Conservation (phyloP, 2,113 vertebrate genomes). For the Zeus faber region DNA sequence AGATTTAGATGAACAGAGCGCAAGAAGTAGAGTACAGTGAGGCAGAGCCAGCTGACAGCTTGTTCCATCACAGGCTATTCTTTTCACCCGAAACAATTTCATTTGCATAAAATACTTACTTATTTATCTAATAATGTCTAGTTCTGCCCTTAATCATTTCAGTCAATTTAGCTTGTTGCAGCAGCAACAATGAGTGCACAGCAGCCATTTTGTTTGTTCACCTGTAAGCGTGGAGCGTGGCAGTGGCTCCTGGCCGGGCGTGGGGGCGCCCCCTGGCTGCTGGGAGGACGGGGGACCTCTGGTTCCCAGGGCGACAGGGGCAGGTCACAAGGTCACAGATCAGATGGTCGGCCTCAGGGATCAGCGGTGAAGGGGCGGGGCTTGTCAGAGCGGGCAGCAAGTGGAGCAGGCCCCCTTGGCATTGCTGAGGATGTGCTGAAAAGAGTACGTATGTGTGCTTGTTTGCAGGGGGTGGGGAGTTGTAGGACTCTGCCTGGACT, state of each 20-base stretch:
- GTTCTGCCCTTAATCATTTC: too few species aligned
- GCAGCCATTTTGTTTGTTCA: conserved; percentile 21
- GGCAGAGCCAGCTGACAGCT: too few species aligned
- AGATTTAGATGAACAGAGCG: too few species aligned
- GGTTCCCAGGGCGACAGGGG: conserved; percentile 85
- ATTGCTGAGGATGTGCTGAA: conserved; percentile 85
- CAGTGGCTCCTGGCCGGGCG: conserved; percentile 76
- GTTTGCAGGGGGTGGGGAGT: conserved; percentile 54
- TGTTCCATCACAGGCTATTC: too few species aligned
- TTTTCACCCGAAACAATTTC: too few species aligned
- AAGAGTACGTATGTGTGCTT: background rate
- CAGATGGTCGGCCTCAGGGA: conserved; percentile 87
- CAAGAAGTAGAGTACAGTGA: too few species aligned
- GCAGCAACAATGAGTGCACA: too few species aligned
- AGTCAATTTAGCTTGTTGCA: too few species aligned
- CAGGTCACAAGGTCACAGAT: conserved; percentile 67
- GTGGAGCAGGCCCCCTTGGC: conserved; percentile 88
- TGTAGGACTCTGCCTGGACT: conserved; percentile 82
- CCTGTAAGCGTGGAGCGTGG: conserved; percentile 79
- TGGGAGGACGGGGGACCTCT: conserved; percentile 76
- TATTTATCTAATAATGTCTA: too few species aligned
- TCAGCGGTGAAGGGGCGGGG: conserved; percentile 84
- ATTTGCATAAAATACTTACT: too few species aligned
- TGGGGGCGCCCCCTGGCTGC: conserved; percentile 78
- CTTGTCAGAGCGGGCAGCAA: conserved; percentile 86